Evolutionary conservation across 2,888 invertebrate genomes (phyloP).

Genomic region (Apeira syringaria): DNA sequence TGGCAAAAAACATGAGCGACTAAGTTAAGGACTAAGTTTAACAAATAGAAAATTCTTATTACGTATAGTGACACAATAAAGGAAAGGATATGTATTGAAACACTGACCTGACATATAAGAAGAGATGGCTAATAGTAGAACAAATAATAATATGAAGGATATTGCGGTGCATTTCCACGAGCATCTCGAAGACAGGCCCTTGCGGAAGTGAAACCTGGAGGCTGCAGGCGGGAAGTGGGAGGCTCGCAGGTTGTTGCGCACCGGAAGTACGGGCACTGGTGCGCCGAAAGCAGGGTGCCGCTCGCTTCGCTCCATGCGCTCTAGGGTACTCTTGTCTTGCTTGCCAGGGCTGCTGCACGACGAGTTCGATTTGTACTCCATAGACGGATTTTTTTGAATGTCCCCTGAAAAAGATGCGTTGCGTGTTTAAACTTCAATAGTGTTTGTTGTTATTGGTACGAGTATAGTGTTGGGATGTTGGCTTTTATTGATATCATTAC

Average conservation of each 20-base stretch:
- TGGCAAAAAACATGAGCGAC: too few species aligned
- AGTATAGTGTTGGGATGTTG: too few species aligned
- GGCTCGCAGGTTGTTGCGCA: conserved; percentile 88
- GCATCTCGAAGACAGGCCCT: conserved; percentile 93
- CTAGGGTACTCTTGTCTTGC: conserved; percentile 79
- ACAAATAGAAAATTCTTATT: too few species aligned
- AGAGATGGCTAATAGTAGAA: conserved; percentile 91
- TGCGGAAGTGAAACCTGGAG: conserved; percentile 93
- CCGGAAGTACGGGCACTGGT: conserved; percentile 90
- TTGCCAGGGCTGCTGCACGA: conserved; percentile 93
- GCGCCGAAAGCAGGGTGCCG: conserved; percentile 85
- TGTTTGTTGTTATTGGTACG: too few species aligned
- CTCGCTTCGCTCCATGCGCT: conserved; percentile 82
- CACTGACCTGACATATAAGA: conserved; percentile 93
- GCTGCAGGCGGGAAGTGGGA: conserved; percentile 88
- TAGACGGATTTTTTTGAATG: conserved; percentile 92
- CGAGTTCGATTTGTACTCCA: conserved; percentile 94
- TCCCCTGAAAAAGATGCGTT: conserved; percentile 86
- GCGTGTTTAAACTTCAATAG: background rate
- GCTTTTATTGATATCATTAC: too few species aligned
- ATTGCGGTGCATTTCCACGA: conserved; percentile 97
- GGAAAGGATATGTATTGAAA: too few species aligned
- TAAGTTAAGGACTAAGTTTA: too few species aligned
- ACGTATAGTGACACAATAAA: too few species aligned
- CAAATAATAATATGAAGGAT: conserved; percentile 92